Base-by-base conservation (phyloP, 2,797 vertebrate genomes). In the Myotis daubentonii region DNA sequence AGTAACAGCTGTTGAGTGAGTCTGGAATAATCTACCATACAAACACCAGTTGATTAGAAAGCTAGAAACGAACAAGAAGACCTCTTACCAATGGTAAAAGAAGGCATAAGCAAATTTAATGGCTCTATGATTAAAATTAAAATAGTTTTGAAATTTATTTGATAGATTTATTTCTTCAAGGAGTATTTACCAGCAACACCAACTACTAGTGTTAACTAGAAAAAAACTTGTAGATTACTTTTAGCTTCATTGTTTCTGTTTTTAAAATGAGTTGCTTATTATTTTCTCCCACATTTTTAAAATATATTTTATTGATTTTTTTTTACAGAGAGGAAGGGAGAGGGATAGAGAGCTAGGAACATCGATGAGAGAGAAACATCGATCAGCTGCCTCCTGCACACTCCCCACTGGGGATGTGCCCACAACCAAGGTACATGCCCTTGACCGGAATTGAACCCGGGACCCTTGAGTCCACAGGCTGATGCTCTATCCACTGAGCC, bases 1-100 rank as follows among this genome's bases (percentile, higher is more conserved):
- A 96, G 38, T 96, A 98, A 93, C 95, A 98, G 97, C 94, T 97
- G 95, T 92, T 97, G 95, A 96, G 87, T 97, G 94, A 97, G 83
- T 93, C 92, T 95, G 93, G 88, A 95, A 80, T 95, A 87, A 82
- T 94, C 91, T 93, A 3, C 92, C 84, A 8, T 95, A 65, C 68
- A 62, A 94, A 97, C 3, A 9, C n/a, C 89, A 0, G 94, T 97
- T 96, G 96, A 95, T 96, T 96, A 97, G 96, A 89, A 97, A 83
- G 91, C 89, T 86, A 47, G 93, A 87, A 95, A 76, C 74, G 71
- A 94, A 51, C 44, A 88, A n/a, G 51, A 95, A 70, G 87, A 66
- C 13, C 13, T 25, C 70, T 44, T 87, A 82, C 71, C 70, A 85
- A 11, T 44, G 83, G 41, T 87, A 65, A 96, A 89, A 75, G 86